Percentiles rank a stretch among this genome's conserved stretches.
phyloP scores from a whole-genome alignment of 2,113 vertebrate genomes.

The Falcunculus frontatus region DNA sequence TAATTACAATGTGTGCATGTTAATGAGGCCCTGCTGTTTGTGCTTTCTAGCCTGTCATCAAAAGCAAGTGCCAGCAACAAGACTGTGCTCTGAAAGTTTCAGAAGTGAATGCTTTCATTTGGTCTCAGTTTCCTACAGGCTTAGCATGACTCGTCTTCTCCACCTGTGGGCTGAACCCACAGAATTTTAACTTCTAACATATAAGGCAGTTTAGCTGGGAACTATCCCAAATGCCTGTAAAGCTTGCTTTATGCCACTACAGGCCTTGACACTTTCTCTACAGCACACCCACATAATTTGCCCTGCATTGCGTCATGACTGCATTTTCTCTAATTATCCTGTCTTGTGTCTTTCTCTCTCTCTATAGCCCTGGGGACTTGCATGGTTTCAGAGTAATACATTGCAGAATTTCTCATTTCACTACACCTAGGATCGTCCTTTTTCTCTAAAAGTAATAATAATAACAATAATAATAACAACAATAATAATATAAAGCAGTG shows the following conservation, averaged over 20 bases:
- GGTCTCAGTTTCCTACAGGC: not conserved
- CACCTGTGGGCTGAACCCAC: not conserved
- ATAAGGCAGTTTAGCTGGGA: not conserved
- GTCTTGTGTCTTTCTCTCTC: not conserved
- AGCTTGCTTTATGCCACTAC: not conserved
- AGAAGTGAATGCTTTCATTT: not conserved
- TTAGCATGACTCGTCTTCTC: not conserved
- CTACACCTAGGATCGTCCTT: not conserved
- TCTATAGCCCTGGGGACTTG: accelerated
- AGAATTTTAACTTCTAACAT: not conserved
- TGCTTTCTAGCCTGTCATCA: not conserved
- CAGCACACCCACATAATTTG: not conserved
- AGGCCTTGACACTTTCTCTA: not conserved
- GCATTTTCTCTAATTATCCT: not conserved
- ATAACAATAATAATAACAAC: not conserved
- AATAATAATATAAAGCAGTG: not conserved
- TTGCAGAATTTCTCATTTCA: not conserved
- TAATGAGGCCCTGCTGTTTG: not conserved
- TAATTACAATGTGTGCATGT: not conserved
- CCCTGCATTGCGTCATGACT: not conserved
- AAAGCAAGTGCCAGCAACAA: not conserved
- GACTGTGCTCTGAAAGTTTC: not conserved
- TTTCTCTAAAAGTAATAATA: not conserved
- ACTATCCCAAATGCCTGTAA: not conserved
- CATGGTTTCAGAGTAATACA: not conserved